Evolutionary conservation across 2,797 vertebrate species (phyloP), one percentile per base, ranked within the genome.

Genomic region (Erpetoichthys calabaricus): DNA sequence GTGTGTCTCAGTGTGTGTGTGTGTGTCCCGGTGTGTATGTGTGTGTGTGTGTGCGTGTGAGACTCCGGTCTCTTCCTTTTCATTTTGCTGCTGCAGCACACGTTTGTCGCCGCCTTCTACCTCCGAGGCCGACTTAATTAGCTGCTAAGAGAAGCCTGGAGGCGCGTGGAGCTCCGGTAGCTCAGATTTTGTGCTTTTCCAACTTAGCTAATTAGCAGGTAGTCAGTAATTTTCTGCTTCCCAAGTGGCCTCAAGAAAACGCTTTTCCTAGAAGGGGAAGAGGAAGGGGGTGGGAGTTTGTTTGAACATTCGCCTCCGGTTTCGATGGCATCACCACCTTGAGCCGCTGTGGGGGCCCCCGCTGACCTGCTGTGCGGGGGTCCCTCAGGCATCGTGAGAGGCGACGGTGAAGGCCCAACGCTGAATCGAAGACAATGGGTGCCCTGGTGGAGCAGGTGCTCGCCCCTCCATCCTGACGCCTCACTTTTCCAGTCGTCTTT

Each of bases 161-260:
- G 10, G 44, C 42, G 44, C 53, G 41, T 53, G 77, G 71, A 75
- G 68, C 72, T 65, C 55, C 71, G 73, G 70, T 47, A 62, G 72
- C 70, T 67, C 73, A 69, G 71, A 80, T 80, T 86, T 79, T 78
- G 78, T 83, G 79, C 75, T 79, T 76, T 80, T 74, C 78, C 76
- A 87, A 85, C 82, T 85, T 86, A 80, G 79, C 83, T 88, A 86
- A 86, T 87, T 86, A 88, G 82, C 80, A 85, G 85, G 79, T 83
- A 85, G 78, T 80, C 78, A 77, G 80, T 86, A 85, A 85, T 88
- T 85, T 84, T 70, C 79, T 73, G 63, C 45, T 60, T 65, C 81
- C 80, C 81, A 67, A 60, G 81, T 79, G 83, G 74, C 69, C 51
- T 66, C 70, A 70, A 67, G 75, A 73, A 69, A 63, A 72, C 71